Evolutionary conservation across 2,113 vertebrate species (phyloP), one percentile per base, ranked within the genome.

Genomic region (Peromyscus leucopus): DNA sequence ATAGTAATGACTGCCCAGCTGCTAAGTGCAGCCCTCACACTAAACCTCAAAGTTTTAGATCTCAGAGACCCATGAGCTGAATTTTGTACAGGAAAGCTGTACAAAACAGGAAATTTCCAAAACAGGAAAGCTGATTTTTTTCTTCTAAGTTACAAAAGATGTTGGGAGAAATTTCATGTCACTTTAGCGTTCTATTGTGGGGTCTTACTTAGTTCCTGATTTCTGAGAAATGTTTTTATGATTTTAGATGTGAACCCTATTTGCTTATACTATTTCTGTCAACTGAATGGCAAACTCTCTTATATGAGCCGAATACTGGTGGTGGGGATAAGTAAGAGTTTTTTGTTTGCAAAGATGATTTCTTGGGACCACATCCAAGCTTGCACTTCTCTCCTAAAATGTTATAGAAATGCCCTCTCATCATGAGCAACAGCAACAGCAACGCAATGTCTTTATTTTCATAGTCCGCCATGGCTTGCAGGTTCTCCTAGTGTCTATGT

Each of bases 171-270:
- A 79, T 95, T 79, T 84, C 57, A 33, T 46, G 16, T 90, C 3
- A 63, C 21, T 94, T 24, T 80, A 51, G 24, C 36, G 39, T 85
- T 80, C 91, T 76, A 78, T 57, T 24, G 19, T 51, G 24, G 1
- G 1, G 24, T 79, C 61, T 76, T 72, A 36, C 76, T 82, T 72
- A 42, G 59, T 46, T 84, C 55, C 80, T 72, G 26, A 42, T 31
- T 95, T 94, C 80, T 84, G 61, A 80, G 63, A 88, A 89, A 46
- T 67, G 57, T 4, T 63, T 83, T 86, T 92, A n/a, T 96, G 74
- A 48, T 31, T 96, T 83, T 57, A 72, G 36, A 55, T 82, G 31
- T 63, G 36, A 71, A 31, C 46, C 21, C 21, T 59, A 46, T 65
- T 91, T 82, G 7, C 67, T n/a, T 63, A 10, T 63, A 48, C 63